phyloP scores from a whole-genome alignment of 2,797 vertebrate genomes.

The Avahi laniger region DNA sequence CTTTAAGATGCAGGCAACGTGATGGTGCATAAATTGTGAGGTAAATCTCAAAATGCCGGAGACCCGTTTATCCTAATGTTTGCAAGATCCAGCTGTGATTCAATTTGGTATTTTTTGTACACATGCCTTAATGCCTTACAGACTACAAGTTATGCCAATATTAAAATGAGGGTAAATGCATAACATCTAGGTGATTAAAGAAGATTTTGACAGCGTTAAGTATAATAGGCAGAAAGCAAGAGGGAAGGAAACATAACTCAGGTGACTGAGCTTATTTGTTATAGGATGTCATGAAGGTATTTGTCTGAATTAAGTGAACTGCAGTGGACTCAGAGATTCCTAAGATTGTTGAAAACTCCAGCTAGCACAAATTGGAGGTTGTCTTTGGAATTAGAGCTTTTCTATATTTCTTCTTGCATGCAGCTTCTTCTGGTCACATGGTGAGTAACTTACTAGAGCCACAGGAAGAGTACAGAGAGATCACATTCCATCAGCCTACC shows the following conservation, averaged over 20 bases:
- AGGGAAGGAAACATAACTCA: neutral
- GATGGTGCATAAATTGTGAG: neutral
- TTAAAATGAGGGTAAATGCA: neutral
- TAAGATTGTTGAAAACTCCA: neutral
- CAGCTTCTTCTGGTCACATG: neutral
- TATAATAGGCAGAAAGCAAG: neutral
- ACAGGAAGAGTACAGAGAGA: neutral
- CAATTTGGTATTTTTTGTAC: neutral
- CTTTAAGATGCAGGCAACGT: neutral
- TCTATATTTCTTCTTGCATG: neutral
- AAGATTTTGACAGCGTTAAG: neutral
- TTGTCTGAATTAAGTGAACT: neutral
- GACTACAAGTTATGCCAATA: neutral
- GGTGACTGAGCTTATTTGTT: neutral
- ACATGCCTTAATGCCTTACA: neutral
- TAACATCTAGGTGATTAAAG: neutral
- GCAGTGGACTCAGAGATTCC: neutral
- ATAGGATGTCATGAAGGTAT: neutral
- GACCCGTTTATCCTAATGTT: neutral
- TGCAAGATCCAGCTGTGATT: neutral
- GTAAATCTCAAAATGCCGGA: conserved; percentile 11
- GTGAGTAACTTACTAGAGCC: neutral
- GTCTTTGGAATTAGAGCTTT: neutral
- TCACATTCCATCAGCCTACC: conserved; percentile 33
- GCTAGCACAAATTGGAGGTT: neutral